phyloP scores from a whole-genome alignment of 1,140 invertebrate genomes.

The Psilanteris sp. region DNA sequence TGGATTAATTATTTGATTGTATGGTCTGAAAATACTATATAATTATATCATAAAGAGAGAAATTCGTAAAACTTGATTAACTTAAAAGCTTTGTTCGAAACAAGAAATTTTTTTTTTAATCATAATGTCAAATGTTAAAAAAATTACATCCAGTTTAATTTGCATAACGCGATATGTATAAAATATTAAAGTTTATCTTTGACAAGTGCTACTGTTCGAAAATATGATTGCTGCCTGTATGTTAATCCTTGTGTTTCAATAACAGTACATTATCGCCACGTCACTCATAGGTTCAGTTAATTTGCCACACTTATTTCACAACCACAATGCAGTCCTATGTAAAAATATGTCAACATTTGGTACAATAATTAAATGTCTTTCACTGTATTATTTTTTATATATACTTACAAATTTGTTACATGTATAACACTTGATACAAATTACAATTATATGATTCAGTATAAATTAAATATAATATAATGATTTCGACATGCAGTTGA shows the following conservation, averaged over 20 bases:
- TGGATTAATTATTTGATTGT: no score
- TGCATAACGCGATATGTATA: conserved; percentile 30
- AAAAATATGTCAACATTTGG: conserved; percentile 46
- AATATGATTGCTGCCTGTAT: conserved; percentile 75
- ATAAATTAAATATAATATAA: no score
- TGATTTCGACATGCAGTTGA: no score
- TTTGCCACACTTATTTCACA: conserved; percentile 41
- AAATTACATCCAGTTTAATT: conserved; percentile 20
- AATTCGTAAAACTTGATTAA: no score
- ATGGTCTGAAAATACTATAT: no score
- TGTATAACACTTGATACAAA: no score
- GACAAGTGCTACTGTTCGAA: conserved; percentile 67
- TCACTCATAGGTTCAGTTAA: conserved; percentile 30
- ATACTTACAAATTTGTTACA: no score
- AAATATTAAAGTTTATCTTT: conserved; percentile 38
- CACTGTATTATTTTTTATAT: no score
- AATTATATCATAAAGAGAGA: no score
- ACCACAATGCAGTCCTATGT: background rate
- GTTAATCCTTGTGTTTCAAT: conserved; percentile 66
- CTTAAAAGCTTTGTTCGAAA: no score
- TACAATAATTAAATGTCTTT: conserved; percentile 6
- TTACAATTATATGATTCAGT: no score
- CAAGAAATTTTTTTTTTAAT: no score
- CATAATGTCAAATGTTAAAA: conserved; percentile 16
- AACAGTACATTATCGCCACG: conserved; percentile 39